Base-by-base conservation (phyloP, 2,888 invertebrate genomes). In the Melinaea marsaeus region DNA sequence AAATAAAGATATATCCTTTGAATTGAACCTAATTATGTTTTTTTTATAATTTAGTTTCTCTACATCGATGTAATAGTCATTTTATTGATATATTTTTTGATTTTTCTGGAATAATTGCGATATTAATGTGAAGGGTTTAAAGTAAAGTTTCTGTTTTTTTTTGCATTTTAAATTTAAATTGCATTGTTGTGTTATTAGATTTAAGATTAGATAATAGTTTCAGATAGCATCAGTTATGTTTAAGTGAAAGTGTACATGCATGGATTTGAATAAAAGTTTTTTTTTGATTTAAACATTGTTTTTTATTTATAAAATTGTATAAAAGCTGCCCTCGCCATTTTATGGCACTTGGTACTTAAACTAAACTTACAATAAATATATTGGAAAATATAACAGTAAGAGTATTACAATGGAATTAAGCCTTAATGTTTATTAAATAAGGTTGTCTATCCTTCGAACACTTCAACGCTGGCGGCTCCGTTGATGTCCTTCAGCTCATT, bases 401-500 rank as follows among this genome's bases (percentile, higher is more conserved):
- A 32, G 7, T 51, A 32, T 51, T 11, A 32, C 9, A 35, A 45
- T 9, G 47, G 35, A 57, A 48, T 46, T 60, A 37, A 58, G 22
- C 22, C 47, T 56, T 35, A 22, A 54, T 1, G n/a, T 34, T 5
- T 61, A 45, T n/a, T 7, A 4, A 9, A 55, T 33, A 65, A 51
- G 54, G 42, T 58, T 0, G 42, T 47, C 79, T 77, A 85, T 72
- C 79, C 90, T 66, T 89, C 89, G 56, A 82, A 85, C 2, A 94
- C 94, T 61, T 93, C 93, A 1, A 92, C 88, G 56, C 88, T 91
- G 32, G 92, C 92, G 0, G 94, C 93, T 47, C 95, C 95, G 5
- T 90, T 93, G 66, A 96, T 92, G 74, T 95, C 95, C 62, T 93
- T 90, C 9, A 96, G 85, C 76, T 95, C 92, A 37, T 84, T 92